phyloP scores from a whole-genome alignment of 1,140 invertebrate species.

The Drosophila orosa region DNA sequence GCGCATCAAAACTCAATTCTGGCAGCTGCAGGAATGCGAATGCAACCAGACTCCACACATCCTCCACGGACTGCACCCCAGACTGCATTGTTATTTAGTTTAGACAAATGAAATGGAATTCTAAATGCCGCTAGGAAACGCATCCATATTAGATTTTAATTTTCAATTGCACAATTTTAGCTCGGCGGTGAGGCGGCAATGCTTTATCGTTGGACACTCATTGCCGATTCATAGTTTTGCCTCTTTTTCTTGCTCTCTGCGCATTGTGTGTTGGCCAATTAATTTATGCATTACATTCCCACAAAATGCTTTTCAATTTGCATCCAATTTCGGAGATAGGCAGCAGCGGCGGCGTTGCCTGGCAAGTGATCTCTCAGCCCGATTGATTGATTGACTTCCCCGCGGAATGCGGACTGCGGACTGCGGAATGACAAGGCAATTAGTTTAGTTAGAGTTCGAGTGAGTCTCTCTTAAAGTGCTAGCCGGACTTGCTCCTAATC shows the following conservation, averaged over 20 bases:
- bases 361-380: slow-evolving; percentile 32
- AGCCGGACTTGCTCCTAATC: not conserved
- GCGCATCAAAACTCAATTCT: slow-evolving; percentile 43
- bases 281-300: slow-evolving; percentile 79
- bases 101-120: slow-evolving; percentile 73
- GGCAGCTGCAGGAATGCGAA: slow-evolving; percentile 24
- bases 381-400: slow-evolving; percentile 47
- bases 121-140: slow-evolving; percentile 49
- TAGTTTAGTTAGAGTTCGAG: slow-evolving; percentile 44
- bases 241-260: slow-evolving; percentile 31
- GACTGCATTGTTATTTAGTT: slow-evolving; percentile 76
- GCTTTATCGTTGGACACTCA: slow-evolving; percentile 49
- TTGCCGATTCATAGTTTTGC: slow-evolving; percentile 67
- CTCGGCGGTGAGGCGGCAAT: slow-evolving; percentile 14
- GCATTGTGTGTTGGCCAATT: slow-evolving; percentile 45
- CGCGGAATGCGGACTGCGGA: slow-evolving; percentile 6
- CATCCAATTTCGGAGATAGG: slow-evolving; percentile 55
- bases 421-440: slow-evolving; percentile 19
- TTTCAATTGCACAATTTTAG: slow-evolving; percentile 54
- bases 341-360: too few species aligned
- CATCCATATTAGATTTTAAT: slow-evolving; percentile 67
- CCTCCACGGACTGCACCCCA: slow-evolving; percentile 2
- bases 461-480: too few species aligned
- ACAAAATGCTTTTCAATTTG: slow-evolving; percentile 62
- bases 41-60: not conserved